These are phyloP conservation scores for Thalassarche chlororhynchos DNA, from an alignment of 2,113 vertebrate species.

Conservation along the genomic window DNA sequence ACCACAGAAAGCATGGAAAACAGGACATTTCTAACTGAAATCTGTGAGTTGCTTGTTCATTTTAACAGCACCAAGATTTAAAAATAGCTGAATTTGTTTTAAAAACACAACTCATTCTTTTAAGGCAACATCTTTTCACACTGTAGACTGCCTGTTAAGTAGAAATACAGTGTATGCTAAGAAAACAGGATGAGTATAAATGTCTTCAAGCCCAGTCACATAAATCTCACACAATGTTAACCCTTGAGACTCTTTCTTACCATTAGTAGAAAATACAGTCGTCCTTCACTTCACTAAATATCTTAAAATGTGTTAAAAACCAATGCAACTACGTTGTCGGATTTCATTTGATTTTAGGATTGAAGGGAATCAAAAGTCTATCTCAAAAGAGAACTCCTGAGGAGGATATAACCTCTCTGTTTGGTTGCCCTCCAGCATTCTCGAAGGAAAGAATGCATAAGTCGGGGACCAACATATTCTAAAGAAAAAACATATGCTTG, in stretches of 20 bases:
- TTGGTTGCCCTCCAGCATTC: conserved; percentile 10
- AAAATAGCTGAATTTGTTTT: neutral
- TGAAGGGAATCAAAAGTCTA: neutral
- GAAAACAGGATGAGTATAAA: neutral
- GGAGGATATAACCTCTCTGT: conserved; percentile 3
- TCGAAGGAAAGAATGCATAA: conserved; percentile 31
- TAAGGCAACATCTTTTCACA: neutral
- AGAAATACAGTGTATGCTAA: neutral
- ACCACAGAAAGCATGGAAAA: neutral
- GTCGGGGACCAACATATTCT: neutral
- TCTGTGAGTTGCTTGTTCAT: neutral
- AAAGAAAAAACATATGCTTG: conserved; percentile 24
- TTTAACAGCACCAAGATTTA: neutral
- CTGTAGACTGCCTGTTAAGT: neutral
- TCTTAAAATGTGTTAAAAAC: neutral
- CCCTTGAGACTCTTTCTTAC: neutral
- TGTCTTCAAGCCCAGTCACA: neutral
- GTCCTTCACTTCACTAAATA: neutral
- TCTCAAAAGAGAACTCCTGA: conserved; percentile 1
- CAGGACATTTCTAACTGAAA: neutral
- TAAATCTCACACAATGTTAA: neutral
- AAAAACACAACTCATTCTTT: neutral
- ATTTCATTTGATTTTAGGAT: neutral
- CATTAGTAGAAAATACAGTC: neutral
- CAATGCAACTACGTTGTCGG: neutral